Evolutionary conservation across 2,888 invertebrate species (phyloP), one percentile per base, ranked within the genome.

Genomic region (Agrochola macilenta): DNA sequence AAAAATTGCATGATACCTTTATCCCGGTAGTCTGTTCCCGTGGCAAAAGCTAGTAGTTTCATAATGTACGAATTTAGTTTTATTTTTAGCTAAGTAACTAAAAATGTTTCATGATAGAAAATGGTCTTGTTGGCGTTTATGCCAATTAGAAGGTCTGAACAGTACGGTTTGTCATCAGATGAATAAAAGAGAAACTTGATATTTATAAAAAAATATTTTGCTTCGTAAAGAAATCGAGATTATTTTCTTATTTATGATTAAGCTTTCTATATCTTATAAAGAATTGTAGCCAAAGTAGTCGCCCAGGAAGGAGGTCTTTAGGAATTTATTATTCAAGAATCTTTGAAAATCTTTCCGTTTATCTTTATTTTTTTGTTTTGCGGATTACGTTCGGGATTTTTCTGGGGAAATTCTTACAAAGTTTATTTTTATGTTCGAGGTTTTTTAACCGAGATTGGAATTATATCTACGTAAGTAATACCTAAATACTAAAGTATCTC

Each of bases 281-380:
- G 39, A 73, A 49, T 43, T 71, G 58, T 61, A 69, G 60, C n/a
- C 57, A 11, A 49, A 74, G 35, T 61, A 72, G 61, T 73, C 63
- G 20, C 65, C 58, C 30, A 63, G 74, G 46, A 66, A 73, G 69
- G 54, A 81, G 49, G 74, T 69, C 49, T 76, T 82, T 39, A 79
- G 20, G 72, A 66, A 84, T 82, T 70, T 79, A 82, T 85, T 73
- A 75, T 82, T 85, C 64, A 82, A 60, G 61, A 75, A 76, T 75
- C 64, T 84, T 64, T 54, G 20, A 68, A 76, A 84, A 76, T 82
- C 73, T 75, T 66, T 79, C 54, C 66, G 68, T 76, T 76, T 46
- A 43, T 61, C 30, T 82, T 81, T 35, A 26, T 76, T 64, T 77
- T 68, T 86, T 81, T 81, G 46, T 74, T 70, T 76, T 64, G 54